Base-by-base conservation (phyloP, 2,888 invertebrate species). In the Cantharis lateralis region DNA sequence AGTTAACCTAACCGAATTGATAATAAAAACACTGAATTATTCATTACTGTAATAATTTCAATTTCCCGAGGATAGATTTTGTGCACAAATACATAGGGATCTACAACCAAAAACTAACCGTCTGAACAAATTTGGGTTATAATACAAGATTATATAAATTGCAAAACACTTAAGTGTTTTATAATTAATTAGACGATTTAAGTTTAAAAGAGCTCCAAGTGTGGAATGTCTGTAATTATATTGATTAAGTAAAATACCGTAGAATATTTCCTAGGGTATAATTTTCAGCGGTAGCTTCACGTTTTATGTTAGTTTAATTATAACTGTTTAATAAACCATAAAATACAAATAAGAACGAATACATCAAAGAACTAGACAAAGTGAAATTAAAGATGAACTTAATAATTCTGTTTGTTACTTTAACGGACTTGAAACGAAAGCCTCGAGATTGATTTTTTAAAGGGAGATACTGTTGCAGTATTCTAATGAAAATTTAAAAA, bases 121-220 rank as follows among this genome's bases (percentile, higher is more conserved):
- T 48, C 48, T 48, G 48, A 48, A 48, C 48, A n/a, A 48, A n/a
- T 48, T n/a, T 48, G 9, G 13, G 24, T 32, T 70, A 70, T 62
- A 70, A 48, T 48, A 11, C 24, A 62, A n/a, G 20, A 15, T 24
- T 24, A 62, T 70, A 48, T 70, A 62, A 70, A 70, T 70, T 70
- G 62, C 24, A 24, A 24, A 15, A 15, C 24, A 26, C 18, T 16
- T 24, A 62, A 70, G 20, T 70, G 62, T 61, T 26, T 61, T 13
- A 70, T 70, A 70, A 70, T 70, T 70, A 70, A 70, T 70, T 70
- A 70, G 62, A 62, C 13, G 20, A 48, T 70, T 70, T 61, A 62
- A 62, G 70, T 70, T 20, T 62, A 70, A 70, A 70, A 20, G 61
- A 61, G 61, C 61, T 15, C n/a, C 48, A 48, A 48, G n/a, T 48